Base-by-base conservation (phyloP, 2,113 vertebrate genomes). In the Hippocampus barbouri region DNA sequence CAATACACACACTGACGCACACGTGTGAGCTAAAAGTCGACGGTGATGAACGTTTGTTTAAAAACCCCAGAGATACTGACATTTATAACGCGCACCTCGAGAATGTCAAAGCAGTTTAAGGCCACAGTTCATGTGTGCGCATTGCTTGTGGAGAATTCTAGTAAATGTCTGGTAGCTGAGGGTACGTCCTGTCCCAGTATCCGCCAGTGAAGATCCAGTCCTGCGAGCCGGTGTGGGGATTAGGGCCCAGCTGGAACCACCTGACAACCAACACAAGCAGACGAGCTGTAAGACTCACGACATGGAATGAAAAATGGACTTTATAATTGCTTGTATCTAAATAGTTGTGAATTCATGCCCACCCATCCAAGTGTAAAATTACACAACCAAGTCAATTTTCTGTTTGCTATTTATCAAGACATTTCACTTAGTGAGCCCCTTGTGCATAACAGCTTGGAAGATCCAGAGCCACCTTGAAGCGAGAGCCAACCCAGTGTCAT, bases 141-240 rank as follows among this genome's bases (percentile, higher is more conserved):
- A 73, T 70, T 71, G 61, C 67, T 76, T 49, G 57, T 51, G 61
- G 64, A 72, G 30, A 68, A 74, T 49, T 16, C 95, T 89, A 99
- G 92, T 98, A 98, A 92, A 99, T 98, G 85, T 99, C 96, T 74
- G 94, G 94, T 81, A 97, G 91, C 80, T 94, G 92, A 72, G 91
- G 92, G 88, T 98, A 97, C 72, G 93, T 94, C 86, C 97, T 94
- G 90, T 98, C 94, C 96, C 97, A 99, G 91, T 99, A 99, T 80
- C 91, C 92, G 59, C 93, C 93, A 66, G 92, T 93, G 74, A 95
- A 97, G 74, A 99, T 92, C 97, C 97, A 98, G 91, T 99, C 97
- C 89, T 96, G 94, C 0, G 92, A 92, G 73, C 89, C 93, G 51
- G 87, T 97, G 79, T 97, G 89, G 23, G 96, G 97, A 77, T 98